Base-by-base conservation (phyloP, 1,140 invertebrate species). In the Calosoma granatense region DNA sequence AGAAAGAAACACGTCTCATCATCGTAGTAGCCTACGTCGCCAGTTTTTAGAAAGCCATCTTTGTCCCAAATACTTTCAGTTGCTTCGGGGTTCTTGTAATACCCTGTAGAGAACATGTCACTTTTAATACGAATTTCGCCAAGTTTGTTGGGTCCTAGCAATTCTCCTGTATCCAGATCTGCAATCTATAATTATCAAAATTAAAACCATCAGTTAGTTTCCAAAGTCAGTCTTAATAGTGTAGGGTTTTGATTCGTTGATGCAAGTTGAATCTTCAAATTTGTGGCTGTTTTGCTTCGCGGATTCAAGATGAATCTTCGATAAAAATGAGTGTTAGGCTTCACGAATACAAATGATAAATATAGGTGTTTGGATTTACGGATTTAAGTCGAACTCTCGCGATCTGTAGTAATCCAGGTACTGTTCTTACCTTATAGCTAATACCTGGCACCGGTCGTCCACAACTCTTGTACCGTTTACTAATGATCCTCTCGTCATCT, bases 61-160 rank as follows among this genome's bases (percentile, higher is more conserved):
- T 80, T 66, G 41, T 77, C 71, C 54, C 74, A 72, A 3, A 67
- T 63, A 12, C 23, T 19, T 9, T 2, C 1, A 12, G 51, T 53
- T 53, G 20, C 51, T 53, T 53, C 20, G 12, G 14, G 14, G 23
- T 53, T 53, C 14, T 53, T 53, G 20, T 22, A 53, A 22, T 85
- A 85, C 1, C 81, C 81, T 41, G 78, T 74, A 78, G 82, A 82
- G 0, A 83, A 67, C 53, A 75, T 64, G 12, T 74, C 72, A n/a
- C 82, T 81, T 60, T 81, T 80, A 19, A 85, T 74, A 64, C 80
- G 86, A 9, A 88, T 64, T 66, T 88, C 86, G n/a, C 86, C 86
- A 54, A 72, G 67, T 57, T 77, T 59, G 22, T 77, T 69, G 0
- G 41, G 41, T 4, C 0, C 41, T 20, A 85, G 60, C 17, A 71